These are phyloP conservation scores for Gulo gulo DNA, from an alignment of 2,113 vertebrate species.

Conservation along the genomic window DNA sequence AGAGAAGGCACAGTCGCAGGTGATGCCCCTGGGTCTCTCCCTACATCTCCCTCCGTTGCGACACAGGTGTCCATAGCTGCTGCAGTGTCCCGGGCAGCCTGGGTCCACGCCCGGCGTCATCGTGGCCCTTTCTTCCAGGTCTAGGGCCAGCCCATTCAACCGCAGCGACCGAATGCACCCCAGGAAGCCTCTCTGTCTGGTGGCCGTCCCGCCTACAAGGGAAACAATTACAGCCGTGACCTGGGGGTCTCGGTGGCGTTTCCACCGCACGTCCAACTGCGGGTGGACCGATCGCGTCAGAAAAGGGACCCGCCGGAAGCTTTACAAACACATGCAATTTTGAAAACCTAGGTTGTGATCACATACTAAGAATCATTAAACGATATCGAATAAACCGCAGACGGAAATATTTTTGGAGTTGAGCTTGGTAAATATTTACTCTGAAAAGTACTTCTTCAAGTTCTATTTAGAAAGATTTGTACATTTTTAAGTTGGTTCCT, in stretches of 20 bases:
- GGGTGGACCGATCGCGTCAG: rapidly evolving
- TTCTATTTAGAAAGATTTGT: not conserved
- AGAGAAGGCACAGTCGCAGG: conserved; percentile 88
- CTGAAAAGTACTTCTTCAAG: not conserved
- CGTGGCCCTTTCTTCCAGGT: conserved; percentile 90
- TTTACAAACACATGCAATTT: not conserved
- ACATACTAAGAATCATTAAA: not conserved
- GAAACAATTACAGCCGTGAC: not conserved
- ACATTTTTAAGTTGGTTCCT: not conserved
- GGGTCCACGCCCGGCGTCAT: conserved; percentile 91
- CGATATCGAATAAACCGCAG: not conserved
- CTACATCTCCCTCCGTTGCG: conserved; percentile 88
- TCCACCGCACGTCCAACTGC: rapidly evolving
- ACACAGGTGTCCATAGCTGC: conserved; percentile 91
- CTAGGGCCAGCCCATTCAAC: conserved; percentile 89
- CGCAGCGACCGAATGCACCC: conserved; percentile 91
- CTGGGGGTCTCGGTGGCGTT: rapidly evolving
- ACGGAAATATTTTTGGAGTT: not conserved
- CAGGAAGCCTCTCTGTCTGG: conserved; percentile 91
- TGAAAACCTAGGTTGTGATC: not conserved
- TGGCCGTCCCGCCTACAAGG: conserved; percentile 90
- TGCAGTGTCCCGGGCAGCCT: conserved; percentile 93
- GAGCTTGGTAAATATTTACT: not conserved
- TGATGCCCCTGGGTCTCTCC: conserved; percentile 87
- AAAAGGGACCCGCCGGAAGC: not conserved